Conservation (phyloP, 2,797 vertebrate species). For the Gymnoscopelus microlampas region DNA sequence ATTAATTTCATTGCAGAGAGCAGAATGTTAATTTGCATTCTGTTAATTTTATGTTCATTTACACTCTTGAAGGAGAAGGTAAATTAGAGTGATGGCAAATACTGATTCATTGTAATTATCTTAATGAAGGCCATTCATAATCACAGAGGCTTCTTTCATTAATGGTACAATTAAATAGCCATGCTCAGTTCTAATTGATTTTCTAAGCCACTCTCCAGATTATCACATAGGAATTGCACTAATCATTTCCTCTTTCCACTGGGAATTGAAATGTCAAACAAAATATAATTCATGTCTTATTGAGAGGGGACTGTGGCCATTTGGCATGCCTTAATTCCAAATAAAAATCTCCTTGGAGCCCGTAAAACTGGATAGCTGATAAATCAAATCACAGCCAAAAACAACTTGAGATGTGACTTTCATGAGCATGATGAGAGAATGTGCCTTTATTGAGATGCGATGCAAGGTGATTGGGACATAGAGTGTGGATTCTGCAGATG, state of each 20-base stretch:
- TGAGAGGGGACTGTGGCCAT: constrained; percentile 15
- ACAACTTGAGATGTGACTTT: not conserved
- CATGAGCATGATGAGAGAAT: too few relatives aligned
- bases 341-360: constrained; percentile 29
- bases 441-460: too few relatives aligned
- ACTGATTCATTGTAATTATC: constrained; percentile 71
- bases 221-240: constrained; percentile 47
- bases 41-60: constrained; percentile 48
- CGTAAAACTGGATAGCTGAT: constrained; percentile 16
- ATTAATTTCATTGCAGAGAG: constrained; percentile 30
- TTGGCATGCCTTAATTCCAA: constrained; percentile 29
- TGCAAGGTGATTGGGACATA: too few relatives aligned
- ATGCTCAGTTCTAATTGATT: constrained; percentile 70
- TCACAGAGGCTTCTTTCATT: constrained; percentile 60
- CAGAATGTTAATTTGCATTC: constrained; percentile 48
- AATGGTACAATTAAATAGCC: constrained; percentile 69
- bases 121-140: constrained; percentile 71
- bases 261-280: constrained; percentile 56
- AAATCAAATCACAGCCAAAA: constrained; percentile 41
- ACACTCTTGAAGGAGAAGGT: constrained; percentile 48
- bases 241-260: constrained; percentile 37
- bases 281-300: constrained; percentile 43
- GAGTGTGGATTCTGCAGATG: too few relatives aligned
- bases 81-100: constrained; percentile 64
- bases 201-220: constrained; percentile 56